phyloP scores from a whole-genome alignment of 2,888 invertebrate species.

The Chrysopilus asiliformis region DNA sequence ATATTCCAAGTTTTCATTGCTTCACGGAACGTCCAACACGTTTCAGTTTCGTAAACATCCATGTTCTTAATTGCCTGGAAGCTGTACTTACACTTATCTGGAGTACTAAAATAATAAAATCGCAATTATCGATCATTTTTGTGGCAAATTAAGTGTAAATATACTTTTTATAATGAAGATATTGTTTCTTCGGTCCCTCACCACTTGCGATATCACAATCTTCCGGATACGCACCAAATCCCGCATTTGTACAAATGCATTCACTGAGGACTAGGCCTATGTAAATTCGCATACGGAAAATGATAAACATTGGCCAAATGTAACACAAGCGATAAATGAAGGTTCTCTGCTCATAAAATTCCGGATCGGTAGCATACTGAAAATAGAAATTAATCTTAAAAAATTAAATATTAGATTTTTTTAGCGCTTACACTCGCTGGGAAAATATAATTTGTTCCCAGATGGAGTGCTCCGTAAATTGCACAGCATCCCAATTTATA shows the following conservation, averaged over 20 bases:
- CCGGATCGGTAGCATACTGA: conserved; percentile 68
- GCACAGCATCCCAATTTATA: conserved; percentile 54
- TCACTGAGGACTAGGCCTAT: conserved; percentile 82
- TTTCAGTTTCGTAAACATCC: conserved; percentile 69
- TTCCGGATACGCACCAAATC: conserved; percentile 82
- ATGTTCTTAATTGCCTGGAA: conserved; percentile 78
- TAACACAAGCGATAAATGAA: conserved; percentile 71
- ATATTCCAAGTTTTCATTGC: conserved; percentile 94
- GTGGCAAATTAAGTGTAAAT: conserved; percentile 15
- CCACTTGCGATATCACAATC: conserved; percentile 60
- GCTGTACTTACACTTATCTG: conserved; percentile 44
- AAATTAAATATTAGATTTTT: neutral
- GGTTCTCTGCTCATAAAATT: conserved; percentile 53
- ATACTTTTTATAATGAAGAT: conserved; percentile 47
- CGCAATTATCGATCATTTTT: no score
- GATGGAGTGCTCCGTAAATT: conserved; percentile 50
- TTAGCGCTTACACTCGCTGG: conserved; percentile 54
- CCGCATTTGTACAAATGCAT: conserved; percentile 82
- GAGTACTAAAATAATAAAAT: conserved; percentile 19
- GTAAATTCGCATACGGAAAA: conserved; percentile 83
- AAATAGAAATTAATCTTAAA: conserved; percentile 23
- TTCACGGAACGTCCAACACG: conserved; percentile 66
- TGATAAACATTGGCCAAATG: conserved; percentile 73
- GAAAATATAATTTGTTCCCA: conserved; percentile 52
- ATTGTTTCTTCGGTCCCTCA: conserved; percentile 68